Evolutionary conservation across 2,888 invertebrate species (phyloP).

Genomic region (Clitarchus hookeri): DNA sequence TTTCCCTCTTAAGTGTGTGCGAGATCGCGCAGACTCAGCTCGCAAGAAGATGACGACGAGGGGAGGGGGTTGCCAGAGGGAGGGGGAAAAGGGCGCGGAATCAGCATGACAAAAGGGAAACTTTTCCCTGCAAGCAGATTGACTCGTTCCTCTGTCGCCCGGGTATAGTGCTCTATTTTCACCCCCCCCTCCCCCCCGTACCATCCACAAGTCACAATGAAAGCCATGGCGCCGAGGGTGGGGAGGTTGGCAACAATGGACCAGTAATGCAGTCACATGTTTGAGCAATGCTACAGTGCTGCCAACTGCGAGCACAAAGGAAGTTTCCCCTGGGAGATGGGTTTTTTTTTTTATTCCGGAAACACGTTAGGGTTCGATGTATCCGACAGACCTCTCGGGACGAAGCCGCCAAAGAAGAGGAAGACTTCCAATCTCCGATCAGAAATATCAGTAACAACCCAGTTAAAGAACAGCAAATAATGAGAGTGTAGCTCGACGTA

Average conservation of each 20-base stretch:
- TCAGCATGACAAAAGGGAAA: not conserved
- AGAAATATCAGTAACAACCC: not conserved
- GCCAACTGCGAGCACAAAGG: not conserved
- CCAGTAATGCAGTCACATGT: conserved; percentile 9
- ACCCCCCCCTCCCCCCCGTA: not conserved
- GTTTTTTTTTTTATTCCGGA: not conserved
- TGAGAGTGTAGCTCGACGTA: too few species aligned
- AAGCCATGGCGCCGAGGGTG: not conserved
- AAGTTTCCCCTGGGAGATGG: not conserved
- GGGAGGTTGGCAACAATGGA: not conserved
- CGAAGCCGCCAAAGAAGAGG: not conserved
- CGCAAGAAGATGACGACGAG: not conserved
- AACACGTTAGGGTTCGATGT: not conserved
- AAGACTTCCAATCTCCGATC: not conserved
- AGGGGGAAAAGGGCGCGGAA: not conserved
- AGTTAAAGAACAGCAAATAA: too few species aligned
- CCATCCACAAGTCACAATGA: not conserved
- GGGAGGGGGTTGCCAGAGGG: not conserved
- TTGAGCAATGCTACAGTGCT: conserved; percentile 4
- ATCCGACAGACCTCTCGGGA: not conserved
- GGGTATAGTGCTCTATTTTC: not conserved
- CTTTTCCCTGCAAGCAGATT: conserved; percentile 8
- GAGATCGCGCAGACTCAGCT: not conserved
- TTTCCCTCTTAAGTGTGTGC: not conserved
- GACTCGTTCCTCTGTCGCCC: not conserved